Percentiles rank a stretch among this genome's conserved stretches.
Conservation (phyloP, 30 jellyfish, hydroid and myxozoan species). For the Rhopilema esculentum region DNA sequence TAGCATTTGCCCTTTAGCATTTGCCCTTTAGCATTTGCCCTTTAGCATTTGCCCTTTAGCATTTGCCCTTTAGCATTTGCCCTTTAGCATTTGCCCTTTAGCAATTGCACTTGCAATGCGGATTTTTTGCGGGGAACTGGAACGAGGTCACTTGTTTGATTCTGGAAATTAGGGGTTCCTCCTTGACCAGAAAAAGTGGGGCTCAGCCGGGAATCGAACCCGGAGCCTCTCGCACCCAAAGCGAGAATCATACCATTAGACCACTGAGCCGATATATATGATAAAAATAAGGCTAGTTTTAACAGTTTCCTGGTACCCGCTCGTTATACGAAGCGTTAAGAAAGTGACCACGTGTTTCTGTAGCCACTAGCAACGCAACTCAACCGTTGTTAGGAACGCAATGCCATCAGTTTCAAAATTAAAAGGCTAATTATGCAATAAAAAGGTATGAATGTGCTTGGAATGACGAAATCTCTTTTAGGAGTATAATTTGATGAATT, state of each 20-base stretch:
- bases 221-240: slow-evolving; percentile 74
- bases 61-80: too few species aligned
- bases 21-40: too few species aligned
- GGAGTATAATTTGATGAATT: too few species aligned
- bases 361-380: background rate
- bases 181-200: slow-evolving; percentile 3
- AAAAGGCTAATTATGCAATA: too few species aligned
- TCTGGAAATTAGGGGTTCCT: background rate
- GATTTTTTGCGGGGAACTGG: too few species aligned
- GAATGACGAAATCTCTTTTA: too few species aligned
- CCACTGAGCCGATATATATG: slow-evolving; percentile 50
- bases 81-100: too few species aligned
- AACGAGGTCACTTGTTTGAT: background rate
- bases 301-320: slow-evolving; percentile 8
- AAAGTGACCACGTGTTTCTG: background rate
- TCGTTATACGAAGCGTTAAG: background rate
- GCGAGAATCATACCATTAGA: slow-evolving; percentile 66
- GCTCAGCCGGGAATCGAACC: slow-evolving; percentile 74
- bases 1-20: too few species aligned
- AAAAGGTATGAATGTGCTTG: too few species aligned
- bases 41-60: too few species aligned
- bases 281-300: background rate
- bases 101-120: too few species aligned
- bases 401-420: too few species aligned
- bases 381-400: background rate